Evolutionary conservation across 1,140 invertebrate species (phyloP).

Genomic region (Penaeus chinensis): DNA sequence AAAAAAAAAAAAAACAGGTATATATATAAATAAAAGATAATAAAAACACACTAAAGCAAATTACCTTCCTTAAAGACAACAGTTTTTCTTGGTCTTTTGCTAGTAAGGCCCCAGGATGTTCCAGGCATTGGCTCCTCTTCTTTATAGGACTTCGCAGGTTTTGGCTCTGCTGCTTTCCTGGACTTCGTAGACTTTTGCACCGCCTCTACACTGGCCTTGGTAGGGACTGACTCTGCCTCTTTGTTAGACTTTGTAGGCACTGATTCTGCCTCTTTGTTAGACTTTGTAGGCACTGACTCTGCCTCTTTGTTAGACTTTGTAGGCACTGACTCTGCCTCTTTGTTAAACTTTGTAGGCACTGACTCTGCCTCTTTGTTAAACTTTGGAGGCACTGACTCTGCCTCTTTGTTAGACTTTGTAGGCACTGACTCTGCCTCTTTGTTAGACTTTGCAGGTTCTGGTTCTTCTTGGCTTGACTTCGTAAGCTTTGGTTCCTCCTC

Average conservation of each 20-base stretch:
- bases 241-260: neutral
- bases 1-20: neutral
- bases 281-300: neutral
- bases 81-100: conserved; percentile 34
- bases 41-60: neutral
- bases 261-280: neutral
- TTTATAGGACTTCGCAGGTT: neutral
- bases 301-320: too few relatives aligned
- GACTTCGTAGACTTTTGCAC: neutral
- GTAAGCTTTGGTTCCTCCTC: neutral
- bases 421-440: neutral
- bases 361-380: neutral
- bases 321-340: neutral
- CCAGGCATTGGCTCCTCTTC: conserved; percentile 7
- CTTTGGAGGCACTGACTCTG: neutral
- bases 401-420: neutral
- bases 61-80: conserved; percentile 44
- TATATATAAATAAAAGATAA: neutral
- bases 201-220: too few relatives aligned
- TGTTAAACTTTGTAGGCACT: neutral
- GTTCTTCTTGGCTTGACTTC: neutral
- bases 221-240: neutral
- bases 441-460: neutral
- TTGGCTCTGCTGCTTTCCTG: neutral
- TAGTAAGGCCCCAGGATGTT: conserved; percentile 23